Evolutionary conservation across 2,113 vertebrate species (phyloP).

Genomic region (sheep (Ovis aries)): DNA sequence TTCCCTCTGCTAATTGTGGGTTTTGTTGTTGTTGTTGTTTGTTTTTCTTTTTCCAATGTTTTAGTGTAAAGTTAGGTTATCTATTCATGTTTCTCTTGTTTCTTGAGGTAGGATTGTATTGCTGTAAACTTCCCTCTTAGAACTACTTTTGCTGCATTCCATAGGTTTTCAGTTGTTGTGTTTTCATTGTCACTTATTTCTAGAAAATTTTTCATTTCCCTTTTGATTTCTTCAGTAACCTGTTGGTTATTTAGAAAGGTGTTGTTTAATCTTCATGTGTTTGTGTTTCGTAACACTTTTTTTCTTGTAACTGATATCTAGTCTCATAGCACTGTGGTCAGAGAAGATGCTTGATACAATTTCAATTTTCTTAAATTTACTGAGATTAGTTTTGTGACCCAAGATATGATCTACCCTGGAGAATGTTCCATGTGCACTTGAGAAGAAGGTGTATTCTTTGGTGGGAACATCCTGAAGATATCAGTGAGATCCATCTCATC

Average conservation of each 20-base stretch:
- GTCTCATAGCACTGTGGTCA: neutral
- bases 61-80: neutral
- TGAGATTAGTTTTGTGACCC: neutral
- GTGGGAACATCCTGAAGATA: neutral
- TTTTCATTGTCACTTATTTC: neutral
- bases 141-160: neutral
- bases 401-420: neutral
- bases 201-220: neutral
- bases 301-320: neutral
- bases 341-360: neutral
- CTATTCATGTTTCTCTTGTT: neutral
- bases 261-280: neutral
- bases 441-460: neutral
- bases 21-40: neutral
- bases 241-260: neutral
- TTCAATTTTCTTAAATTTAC: neutral
- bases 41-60: neutral
- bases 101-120: neutral
- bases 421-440: neutral
- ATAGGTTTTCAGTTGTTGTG: neutral
- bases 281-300: neutral
- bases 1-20: neutral
- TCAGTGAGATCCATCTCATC: neutral
- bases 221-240: neutral
- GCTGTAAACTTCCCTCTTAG: neutral